Evolutionary conservation across 2,888 invertebrate genomes (phyloP), one percentile per base, ranked within the genome.

Genomic region (Parnassius glacialis): DNA sequence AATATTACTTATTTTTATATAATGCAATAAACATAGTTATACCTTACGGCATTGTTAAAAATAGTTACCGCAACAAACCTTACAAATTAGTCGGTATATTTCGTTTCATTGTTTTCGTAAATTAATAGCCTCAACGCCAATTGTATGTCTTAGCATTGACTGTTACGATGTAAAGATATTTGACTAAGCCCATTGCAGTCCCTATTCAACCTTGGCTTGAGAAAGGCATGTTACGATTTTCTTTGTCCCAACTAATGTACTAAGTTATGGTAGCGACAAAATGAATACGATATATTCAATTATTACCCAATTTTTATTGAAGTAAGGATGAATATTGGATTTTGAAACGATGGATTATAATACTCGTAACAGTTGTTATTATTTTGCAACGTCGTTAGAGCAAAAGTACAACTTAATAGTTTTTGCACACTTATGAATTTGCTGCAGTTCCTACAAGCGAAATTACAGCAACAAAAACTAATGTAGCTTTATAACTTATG

Each of bases 181-280:
- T 50, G 45, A 47, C 47, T 54, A 55, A 45, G 51, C 42, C 55
- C 42, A 52, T 47, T 51, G 42, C 41, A 57, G 48, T 61, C 62
- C 54, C 58, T 42, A 62, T 44, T 62, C 62, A 62, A 55, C 62
- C 62, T 62, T 62, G 62, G 55, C 41, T 16, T 13, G 55, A 43
- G 62, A 62, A 62, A 58, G 62, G 62, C 62, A 13, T n/a, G 45
- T 45, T 48, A 41, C 20, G n/a, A 54, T 59, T 54, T 62, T 55
- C 62, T 55, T 62, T 59, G 55, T 59, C 59, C 55, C 54, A 7
- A 51, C 44, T 7, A 47, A 55, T 56, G 25, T 52, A 59, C 55
- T 58, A 43, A 11, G 57, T 44, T 54, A 62, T 54, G 45, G 41
- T 20, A 53, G 12, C 9, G 9, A 10, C 50, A 53, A 55, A 54